These are phyloP conservation scores for Laspeyria flexula DNA, from an alignment of 2,888 invertebrate species.

Conservation along the genomic window DNA sequence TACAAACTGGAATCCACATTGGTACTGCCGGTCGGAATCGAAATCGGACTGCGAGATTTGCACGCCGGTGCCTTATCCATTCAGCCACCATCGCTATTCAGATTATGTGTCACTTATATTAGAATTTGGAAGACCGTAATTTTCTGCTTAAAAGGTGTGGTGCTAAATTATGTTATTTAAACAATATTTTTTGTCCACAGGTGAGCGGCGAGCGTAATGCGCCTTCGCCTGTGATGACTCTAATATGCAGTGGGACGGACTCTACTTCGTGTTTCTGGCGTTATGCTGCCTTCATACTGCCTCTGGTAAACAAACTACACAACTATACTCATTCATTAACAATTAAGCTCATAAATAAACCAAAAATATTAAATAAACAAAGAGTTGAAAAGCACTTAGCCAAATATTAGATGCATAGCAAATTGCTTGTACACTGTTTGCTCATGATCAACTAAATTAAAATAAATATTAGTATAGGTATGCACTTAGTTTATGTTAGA, in stretches of 20 bases:
- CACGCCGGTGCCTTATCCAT: too few relatives aligned
- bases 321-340: background rate
- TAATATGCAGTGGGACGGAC: constrained; percentile 82
- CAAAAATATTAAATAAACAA: constrained; percentile 4
- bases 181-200: constrained; percentile 42
- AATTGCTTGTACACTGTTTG: constrained; percentile 4
- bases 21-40: too few relatives aligned
- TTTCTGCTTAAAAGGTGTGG: too few relatives aligned
- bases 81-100: too few relatives aligned
- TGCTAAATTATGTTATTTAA: background rate
- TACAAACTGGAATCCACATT: too few relatives aligned
- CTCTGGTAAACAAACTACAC: constrained; percentile 63
- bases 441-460: background rate
- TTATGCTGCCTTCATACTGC: constrained; percentile 80
- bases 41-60: too few relatives aligned
- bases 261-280: constrained; percentile 80
- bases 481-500: constrained; percentile 20
- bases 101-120: too few relatives aligned
- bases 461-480: background rate
- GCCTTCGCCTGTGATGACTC: constrained; percentile 78
- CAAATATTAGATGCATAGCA: constrained; percentile 5
- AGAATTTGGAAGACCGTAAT: too few relatives aligned
- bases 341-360: background rate
- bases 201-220: constrained; percentile 72
- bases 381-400: constrained; percentile 5